These are phyloP conservation scores for Engystomops pustulosus DNA, from an alignment of 2,113 vertebrate genomes.

Conservation along the genomic window DNA sequence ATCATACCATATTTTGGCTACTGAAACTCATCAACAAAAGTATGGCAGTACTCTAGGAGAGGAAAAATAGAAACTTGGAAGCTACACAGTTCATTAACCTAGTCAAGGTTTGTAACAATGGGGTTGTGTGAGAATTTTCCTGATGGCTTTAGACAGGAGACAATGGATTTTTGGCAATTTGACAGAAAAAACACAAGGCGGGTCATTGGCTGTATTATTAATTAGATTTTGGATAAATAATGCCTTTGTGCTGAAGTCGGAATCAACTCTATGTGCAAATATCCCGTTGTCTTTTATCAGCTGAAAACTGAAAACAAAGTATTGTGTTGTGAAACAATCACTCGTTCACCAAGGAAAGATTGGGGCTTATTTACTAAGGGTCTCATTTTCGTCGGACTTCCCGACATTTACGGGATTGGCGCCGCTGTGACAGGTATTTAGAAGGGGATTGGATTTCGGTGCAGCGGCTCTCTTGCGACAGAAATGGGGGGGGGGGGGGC, in stretches of 20 bases:
- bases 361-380: too few species aligned
- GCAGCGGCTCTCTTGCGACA: too few species aligned
- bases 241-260: conserved; percentile 9
- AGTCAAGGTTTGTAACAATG: not conserved
- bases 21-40: too few species aligned
- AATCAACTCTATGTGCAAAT: not conserved
- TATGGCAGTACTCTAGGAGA: too few species aligned
- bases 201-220: not conserved
- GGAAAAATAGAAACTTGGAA: not conserved
- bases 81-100: not conserved
- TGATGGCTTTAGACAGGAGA: not conserved
- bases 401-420: too few species aligned
- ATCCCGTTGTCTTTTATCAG: too few species aligned
- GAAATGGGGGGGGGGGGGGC: too few species aligned
- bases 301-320: not conserved
- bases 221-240: not conserved
- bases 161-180: not conserved
- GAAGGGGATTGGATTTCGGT: too few species aligned
- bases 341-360: too few species aligned
- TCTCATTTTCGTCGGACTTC: too few species aligned
- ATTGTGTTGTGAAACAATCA: not conserved
- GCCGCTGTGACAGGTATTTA: too few species aligned
- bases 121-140: not conserved
- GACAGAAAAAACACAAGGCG: conserved; percentile 11
- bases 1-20: too few species aligned